A percentile compares a stretch with the other conserved stretches of the same genome.
Conservation (phyloP, 2,888 invertebrate species). For the Drosophila austrosaltans region DNA sequence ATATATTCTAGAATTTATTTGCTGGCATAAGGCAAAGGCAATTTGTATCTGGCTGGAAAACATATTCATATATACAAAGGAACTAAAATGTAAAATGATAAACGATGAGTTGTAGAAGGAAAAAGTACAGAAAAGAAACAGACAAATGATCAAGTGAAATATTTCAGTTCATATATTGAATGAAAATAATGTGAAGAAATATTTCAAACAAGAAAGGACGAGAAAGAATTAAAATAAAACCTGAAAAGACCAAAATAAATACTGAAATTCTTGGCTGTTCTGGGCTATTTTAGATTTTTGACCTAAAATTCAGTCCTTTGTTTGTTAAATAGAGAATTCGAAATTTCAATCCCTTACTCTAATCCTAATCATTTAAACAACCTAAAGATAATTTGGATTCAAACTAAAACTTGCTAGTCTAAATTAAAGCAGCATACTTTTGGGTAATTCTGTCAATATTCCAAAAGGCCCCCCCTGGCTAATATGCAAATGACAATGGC, state of each 20-base stretch:
- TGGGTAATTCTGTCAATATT: not conserved
- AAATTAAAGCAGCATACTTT: too few species aligned
- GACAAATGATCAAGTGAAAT: not conserved
- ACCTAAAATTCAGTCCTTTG: too few species aligned
- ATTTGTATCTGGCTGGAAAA: constrained; percentile 1
- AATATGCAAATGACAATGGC: constrained; percentile 46
- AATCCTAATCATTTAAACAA: too few species aligned
- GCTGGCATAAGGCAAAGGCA: constrained; percentile 1
- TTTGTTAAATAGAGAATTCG: too few species aligned
- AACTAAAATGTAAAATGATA: not conserved
- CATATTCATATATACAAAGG: not conserved
- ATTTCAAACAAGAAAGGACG: not conserved
- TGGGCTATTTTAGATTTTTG: too few species aligned
- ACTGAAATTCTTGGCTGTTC: too few species aligned
- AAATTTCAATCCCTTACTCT: too few species aligned
- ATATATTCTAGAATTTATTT: constrained; percentile 10
- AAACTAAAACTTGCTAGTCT: too few species aligned
- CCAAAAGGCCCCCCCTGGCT: constrained; percentile 19
- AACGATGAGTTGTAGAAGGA: not conserved
- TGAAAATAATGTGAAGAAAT: not conserved
- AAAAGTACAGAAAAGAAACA: not conserved
- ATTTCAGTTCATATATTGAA: not conserved
- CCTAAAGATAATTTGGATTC: too few species aligned
- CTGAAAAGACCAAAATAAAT: too few species aligned
- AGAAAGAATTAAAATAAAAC: too few species aligned